These are phyloP conservation scores for Phyllostomus hastatus DNA, from an alignment of 2,113 vertebrate species.

Conservation along the genomic window DNA sequence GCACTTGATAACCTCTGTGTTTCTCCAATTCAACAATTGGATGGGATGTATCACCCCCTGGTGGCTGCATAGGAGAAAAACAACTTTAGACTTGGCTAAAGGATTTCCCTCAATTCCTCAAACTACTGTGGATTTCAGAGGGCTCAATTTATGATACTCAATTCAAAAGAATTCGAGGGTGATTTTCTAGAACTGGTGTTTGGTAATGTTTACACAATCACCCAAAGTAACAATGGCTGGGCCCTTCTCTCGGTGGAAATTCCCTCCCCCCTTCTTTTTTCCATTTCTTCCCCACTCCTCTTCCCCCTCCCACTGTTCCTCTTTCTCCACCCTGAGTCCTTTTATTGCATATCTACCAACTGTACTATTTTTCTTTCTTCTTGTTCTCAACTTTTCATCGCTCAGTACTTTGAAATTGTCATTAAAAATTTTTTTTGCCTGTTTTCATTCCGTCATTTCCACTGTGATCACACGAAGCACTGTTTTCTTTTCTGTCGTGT, in stretches of 20 bases:
- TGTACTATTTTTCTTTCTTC: background rate
- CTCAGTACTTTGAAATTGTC: background rate
- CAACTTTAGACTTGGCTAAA: background rate
- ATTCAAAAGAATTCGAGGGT: background rate
- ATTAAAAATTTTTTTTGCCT: background rate
- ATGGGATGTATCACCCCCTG: slow-evolving; percentile 55
- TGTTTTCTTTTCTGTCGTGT: background rate
- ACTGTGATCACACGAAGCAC: background rate
- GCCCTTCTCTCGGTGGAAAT: background rate
- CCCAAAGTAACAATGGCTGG: background rate
- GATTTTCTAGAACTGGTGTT: background rate
- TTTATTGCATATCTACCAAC: background rate
- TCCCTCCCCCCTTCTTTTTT: background rate
- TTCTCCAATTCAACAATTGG: too few species aligned
- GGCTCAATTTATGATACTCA: background rate
- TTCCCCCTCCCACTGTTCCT: background rate
- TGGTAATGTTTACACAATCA: background rate
- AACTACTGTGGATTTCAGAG: background rate
- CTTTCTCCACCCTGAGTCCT: background rate
- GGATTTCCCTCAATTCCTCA: background rate
- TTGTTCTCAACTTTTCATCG: background rate
- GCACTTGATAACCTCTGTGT: rapidly evolving
- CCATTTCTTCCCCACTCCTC: rapidly evolving
- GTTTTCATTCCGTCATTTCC: background rate
- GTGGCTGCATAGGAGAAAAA: slow-evolving; percentile 34